Evolutionary conservation across 1,140 invertebrate species (phyloP).

Genomic region (Trachelipus rathkii): DNA sequence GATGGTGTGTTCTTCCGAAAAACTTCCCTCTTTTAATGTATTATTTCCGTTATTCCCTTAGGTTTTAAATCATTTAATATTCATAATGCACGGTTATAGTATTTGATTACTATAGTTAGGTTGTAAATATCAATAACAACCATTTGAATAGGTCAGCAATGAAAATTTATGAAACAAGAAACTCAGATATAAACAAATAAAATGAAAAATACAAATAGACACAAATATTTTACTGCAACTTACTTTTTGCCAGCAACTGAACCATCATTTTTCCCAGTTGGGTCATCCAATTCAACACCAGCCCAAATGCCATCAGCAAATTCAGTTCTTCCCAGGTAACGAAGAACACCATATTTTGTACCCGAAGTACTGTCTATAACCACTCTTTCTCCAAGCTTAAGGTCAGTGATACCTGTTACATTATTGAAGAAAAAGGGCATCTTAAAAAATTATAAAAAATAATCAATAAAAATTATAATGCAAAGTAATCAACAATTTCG

Average conservation of each 20-base stretch:
- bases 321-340: constrained; percentile 77
- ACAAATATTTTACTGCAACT: constrained; percentile 16
- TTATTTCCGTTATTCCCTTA: too few relatives aligned
- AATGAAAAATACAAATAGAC: constrained; percentile 48
- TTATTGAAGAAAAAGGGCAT: too few relatives aligned
- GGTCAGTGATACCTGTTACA: constrained; percentile 12
- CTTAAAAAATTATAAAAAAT: neutral
- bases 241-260: constrained; percentile 70
- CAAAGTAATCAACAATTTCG: too few relatives aligned
- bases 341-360: constrained; percentile 79
- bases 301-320: constrained; percentile 91
- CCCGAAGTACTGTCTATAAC: constrained; percentile 80
- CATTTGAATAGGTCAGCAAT: too few relatives aligned
- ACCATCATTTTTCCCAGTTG: constrained; percentile 92
- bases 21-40: too few relatives aligned
- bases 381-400: constrained; percentile 71
- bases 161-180: too few relatives aligned
- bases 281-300: constrained; percentile 89
- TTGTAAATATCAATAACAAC: too few relatives aligned
- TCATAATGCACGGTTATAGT: too few relatives aligned
- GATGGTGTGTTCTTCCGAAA: too few relatives aligned
- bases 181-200: too few relatives aligned
- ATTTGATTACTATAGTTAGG: too few relatives aligned
- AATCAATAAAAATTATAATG: neutral
- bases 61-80: too few relatives aligned